Percentiles rank a stretch among this genome's conserved stretches.
Evolutionary conservation across 2,797 vertebrate species (phyloP).

Genomic region (Hozukius guyotensis): DNA sequence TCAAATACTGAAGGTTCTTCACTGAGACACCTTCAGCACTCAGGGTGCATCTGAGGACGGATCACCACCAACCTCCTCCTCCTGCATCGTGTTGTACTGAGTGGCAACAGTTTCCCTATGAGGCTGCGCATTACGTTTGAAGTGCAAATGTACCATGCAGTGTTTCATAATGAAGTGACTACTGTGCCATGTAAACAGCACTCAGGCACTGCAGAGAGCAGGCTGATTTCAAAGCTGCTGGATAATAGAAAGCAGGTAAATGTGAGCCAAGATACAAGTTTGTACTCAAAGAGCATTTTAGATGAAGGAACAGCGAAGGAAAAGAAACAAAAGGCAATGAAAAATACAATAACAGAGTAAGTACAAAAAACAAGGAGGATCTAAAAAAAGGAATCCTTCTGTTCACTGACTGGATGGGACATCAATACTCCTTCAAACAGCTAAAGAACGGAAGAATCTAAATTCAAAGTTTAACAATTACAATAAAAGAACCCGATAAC

Average conservation of each 20-base stretch:
- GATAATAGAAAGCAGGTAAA: background rate
- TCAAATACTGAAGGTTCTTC: background rate
- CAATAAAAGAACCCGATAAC: constrained; percentile 65
- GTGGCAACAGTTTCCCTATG: background rate
- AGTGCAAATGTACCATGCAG: constrained; percentile 20
- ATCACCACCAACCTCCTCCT: too few relatives aligned
- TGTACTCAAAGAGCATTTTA: too few relatives aligned
- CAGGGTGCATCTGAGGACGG: background rate
- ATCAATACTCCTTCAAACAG: too few relatives aligned
- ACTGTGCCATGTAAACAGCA: background rate
- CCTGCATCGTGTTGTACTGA: too few relatives aligned
- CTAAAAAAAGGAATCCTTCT: too few relatives aligned
- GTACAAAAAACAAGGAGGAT: background rate
- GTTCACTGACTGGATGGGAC: too few relatives aligned
- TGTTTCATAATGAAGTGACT: constrained; percentile 45
- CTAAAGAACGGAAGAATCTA: background rate
- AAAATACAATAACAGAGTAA: background rate
- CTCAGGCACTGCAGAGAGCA: too few relatives aligned
- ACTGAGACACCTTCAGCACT: background rate
- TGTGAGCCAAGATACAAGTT: background rate
- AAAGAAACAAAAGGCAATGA: background rate
- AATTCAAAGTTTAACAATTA: constrained; percentile 65
- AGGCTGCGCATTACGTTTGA: constrained; percentile 26
- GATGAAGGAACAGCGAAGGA: background rate
- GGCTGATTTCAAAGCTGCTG: background rate